A percentile compares a stretch with the other conserved stretches of the same genome.
Conservation (phyloP, 2,888 invertebrate species). For the Mesochorus sp. region DNA sequence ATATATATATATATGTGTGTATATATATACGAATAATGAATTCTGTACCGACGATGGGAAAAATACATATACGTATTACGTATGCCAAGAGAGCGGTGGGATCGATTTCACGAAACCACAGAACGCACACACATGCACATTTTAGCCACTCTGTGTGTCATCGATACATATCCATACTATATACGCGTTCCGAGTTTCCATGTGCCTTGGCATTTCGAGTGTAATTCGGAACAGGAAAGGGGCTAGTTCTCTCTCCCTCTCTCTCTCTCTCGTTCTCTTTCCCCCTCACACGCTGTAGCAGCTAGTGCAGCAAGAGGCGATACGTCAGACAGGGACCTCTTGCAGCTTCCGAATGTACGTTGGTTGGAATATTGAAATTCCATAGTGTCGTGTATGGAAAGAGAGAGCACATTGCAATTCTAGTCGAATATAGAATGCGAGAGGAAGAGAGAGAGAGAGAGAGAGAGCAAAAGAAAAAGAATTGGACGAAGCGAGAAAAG, state of each 20-base stretch:
- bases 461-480: too few relatives aligned
- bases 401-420: slow-evolving; percentile 25
- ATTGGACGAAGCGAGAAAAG: too few relatives aligned
- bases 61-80: slow-evolving; percentile 7
- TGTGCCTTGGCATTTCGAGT: not conserved
- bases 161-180: slow-evolving; percentile 36
- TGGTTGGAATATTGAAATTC: slow-evolving; percentile 67
- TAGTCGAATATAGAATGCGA: not conserved
- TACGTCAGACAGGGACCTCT: not conserved
- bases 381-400: slow-evolving; percentile 46
- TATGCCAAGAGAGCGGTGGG: not conserved
- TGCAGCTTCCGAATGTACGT: slow-evolving; percentile 5
- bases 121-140: not conserved
- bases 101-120: slow-evolving; percentile 1
- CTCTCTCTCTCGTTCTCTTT: too few relatives aligned
- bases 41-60: slow-evolving; percentile 23
- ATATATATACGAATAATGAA: slow-evolving; percentile 52
- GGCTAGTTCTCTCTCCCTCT: not conserved
- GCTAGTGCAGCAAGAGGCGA: not conserved
- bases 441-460: not conserved
- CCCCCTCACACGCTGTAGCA: too few relatives aligned
- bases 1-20: too few relatives aligned
- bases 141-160: not conserved
- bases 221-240: slow-evolving; percentile 27
- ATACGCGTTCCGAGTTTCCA: slow-evolving; percentile 6